Evolutionary conservation across 2,113 vertebrate species (phyloP), one percentile per base, ranked within the genome.

Genomic region (Antechinus stuartii): DNA sequence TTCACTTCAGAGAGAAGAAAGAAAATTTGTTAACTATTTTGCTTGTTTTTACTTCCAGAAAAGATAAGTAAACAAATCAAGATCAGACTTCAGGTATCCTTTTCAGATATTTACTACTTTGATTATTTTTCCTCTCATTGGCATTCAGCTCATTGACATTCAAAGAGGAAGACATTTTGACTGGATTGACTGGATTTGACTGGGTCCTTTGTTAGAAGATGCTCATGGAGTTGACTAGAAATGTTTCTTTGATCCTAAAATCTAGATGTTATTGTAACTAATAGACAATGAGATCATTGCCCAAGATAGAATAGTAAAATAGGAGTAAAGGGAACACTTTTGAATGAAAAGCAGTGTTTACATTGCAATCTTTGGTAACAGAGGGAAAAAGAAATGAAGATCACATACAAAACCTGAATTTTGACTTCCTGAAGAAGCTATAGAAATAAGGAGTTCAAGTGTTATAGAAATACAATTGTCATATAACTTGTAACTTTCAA

Each of bases 161-260:
- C 42, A 50, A 49, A n/a, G 8, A 91, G 61, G 8, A 90, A 56
- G 24, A 84, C 8, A 1, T 19, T 26, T 0, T 49, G 46, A 52
- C 89, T 90, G 94, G 61, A 46, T 0, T 91, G 14, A 52, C 50
- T 52, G 50, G 50, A 52, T 52, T 52, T 52, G 50, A 52, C 50
- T 52, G 16, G 54, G 91, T 22, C 55, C 23, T 27, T 92, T 91
- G 0, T 95, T 91, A 68, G 49, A 92, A 68, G n/a, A 92, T 55
- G 23, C 5, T 92, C 25, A 35, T 7, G 2, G 93, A 35, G 22
- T 93, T 93, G 30, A n/a, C 14, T 10, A 90, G 52, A 94, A 93
- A 98, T 91, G 0, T 96, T 94, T 35, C 19, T 97, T 95, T 94
- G 61, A 96, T 89, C 92, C 35, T 30, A 94, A 2, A 0, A 96